phyloP scores from a whole-genome alignment of 2,113 vertebrate genomes.

The Mastomys coucha region DNA sequence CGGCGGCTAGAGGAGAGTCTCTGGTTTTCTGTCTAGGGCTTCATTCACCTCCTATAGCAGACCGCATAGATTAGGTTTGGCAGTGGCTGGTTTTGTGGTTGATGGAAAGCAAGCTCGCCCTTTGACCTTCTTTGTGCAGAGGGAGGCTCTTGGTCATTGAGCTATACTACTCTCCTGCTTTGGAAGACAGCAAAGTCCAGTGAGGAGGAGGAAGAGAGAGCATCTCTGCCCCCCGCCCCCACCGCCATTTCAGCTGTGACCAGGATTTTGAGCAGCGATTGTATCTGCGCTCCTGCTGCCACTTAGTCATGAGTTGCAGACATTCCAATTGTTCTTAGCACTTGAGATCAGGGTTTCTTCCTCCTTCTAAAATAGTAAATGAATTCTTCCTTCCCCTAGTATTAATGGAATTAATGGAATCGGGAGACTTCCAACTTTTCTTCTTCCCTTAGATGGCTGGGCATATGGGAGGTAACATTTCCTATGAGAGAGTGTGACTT shows the following conservation, averaged over 20 bases:
- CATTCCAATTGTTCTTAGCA: constrained; percentile 33
- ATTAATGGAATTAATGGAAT: not conserved
- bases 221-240: not conserved
- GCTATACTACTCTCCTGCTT: not conserved
- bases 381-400: not conserved
- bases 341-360: constrained; percentile 6
- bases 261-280: constrained; percentile 39
- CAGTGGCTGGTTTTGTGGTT: constrained; percentile 69
- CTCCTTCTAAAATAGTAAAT: not conserved
- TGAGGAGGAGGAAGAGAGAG: not conserved
- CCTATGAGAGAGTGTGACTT: not conserved
- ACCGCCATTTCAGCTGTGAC: not conserved
- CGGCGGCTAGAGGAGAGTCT: not conserved
- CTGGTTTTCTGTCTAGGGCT: constrained; percentile 70
- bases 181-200: not conserved
- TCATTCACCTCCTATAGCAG: constrained; percentile 39
- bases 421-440: not conserved
- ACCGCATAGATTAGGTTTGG: constrained; percentile 58
- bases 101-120: constrained; percentile 55
- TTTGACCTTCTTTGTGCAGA: constrained; percentile 76
- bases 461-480: not conserved
- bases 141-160: constrained; percentile 24
- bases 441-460: not conserved
- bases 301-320: constrained; percentile 48
- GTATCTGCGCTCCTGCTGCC: not conserved